Percentiles rank a stretch among this genome's conserved stretches.
Conservation (phyloP, 1,140 invertebrate genomes). For the Brachionus koreanus region DNA sequence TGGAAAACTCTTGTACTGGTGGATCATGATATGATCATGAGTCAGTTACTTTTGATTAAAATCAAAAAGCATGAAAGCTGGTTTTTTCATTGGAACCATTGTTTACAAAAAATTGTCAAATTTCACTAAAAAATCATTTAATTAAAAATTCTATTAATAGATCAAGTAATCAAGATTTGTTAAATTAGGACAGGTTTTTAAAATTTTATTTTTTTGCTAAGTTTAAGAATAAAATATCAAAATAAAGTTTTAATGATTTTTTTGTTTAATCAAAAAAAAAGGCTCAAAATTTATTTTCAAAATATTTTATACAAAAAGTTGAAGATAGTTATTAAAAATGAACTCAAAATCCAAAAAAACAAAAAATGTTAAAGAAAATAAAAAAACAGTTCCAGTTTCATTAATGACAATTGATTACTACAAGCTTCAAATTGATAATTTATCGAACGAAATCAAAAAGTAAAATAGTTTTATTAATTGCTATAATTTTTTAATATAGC, state of each 20-base stretch:
- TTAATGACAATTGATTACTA: constrained; percentile 21
- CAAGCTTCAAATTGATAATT: constrained; percentile 1
- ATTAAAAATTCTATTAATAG: too few relatives aligned
- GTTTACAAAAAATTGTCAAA: too few relatives aligned
- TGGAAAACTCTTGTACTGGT: too few relatives aligned
- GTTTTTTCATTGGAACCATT: too few relatives aligned
- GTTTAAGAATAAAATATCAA: too few relatives aligned
- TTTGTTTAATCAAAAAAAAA: background rate
- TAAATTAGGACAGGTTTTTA: too few relatives aligned
- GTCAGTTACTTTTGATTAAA: too few relatives aligned
- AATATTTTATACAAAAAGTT: background rate
- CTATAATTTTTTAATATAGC: background rate
- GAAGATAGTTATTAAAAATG: background rate
- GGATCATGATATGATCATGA: too few relatives aligned
- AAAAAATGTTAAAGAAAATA: background rate
- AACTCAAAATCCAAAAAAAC: background rate
- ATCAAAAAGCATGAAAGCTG: too few relatives aligned
- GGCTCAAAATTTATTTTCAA: background rate
- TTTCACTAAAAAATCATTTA: too few relatives aligned
- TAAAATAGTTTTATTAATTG: background rate
- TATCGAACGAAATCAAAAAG: background rate
- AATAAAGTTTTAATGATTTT: background rate
- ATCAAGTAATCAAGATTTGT: too few relatives aligned
- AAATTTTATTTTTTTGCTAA: too few relatives aligned
- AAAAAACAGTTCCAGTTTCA: background rate